A percentile compares a stretch with the other conserved stretches of the same genome.
phyloP scores from a whole-genome alignment of 2,797 vertebrate genomes.

The Peromyscus eremicus region DNA sequence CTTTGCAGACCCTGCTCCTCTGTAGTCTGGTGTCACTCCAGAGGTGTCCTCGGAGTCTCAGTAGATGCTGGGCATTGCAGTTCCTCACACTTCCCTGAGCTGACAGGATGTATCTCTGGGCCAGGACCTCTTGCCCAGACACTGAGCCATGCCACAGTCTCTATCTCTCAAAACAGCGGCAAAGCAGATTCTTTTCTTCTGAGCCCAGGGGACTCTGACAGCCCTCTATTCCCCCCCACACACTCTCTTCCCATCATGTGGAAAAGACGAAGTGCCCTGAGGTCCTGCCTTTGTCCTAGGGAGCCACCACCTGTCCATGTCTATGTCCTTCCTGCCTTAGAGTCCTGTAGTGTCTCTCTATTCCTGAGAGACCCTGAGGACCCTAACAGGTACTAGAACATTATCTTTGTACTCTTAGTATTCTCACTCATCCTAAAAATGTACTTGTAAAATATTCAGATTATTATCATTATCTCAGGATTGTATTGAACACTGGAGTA shows the following conservation, averaged over 20 bases:
- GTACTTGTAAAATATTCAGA: not conserved
- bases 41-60: not conserved
- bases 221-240: not conserved
- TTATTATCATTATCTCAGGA: not conserved
- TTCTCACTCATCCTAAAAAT: constrained; percentile 1
- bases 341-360: not conserved
- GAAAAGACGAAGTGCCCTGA: not conserved
- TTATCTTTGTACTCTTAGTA: not conserved
- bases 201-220: not conserved
- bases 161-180: not conserved
- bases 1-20: not conserved
- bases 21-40: not conserved
- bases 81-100: not conserved
- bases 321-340: not conserved
- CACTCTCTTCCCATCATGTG: not conserved
- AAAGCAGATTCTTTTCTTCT: not conserved
- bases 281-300: not conserved
- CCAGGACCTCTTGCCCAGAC: not conserved
- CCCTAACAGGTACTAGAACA: not conserved
- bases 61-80: accelerated
- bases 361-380: not conserved
- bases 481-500: not conserved
- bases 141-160: not conserved
- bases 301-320: not conserved
- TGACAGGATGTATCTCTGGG: not conserved